Percentiles rank a stretch among this genome's conserved stretches.
Conservation (phyloP, 2,888 invertebrate genomes). For the Ferrisia virgata region DNA sequence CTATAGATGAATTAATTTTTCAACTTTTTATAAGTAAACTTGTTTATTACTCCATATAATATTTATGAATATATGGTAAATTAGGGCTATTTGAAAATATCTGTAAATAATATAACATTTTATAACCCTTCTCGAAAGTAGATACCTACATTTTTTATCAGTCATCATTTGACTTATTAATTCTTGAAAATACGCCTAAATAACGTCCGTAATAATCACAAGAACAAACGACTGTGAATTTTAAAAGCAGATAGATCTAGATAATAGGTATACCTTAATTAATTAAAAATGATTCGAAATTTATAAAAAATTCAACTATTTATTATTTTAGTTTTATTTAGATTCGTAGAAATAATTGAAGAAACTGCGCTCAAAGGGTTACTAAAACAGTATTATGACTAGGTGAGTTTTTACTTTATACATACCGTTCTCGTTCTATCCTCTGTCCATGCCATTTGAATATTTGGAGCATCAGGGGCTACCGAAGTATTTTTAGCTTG, state of each 20-base stretch:
- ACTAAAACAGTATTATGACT: too few species aligned
- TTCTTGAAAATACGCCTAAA: neutral
- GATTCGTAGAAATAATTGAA: neutral
- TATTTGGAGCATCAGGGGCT: conserved; percentile 73
- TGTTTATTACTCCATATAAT: neutral
- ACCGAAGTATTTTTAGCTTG: conserved; percentile 59
- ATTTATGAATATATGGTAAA: neutral
- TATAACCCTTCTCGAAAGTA: neutral
- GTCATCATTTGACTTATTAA: too few species aligned
- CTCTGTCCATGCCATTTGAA: conserved; percentile 68
- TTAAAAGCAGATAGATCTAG: too few species aligned
- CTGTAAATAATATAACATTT: neutral
- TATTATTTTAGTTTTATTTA: neutral
- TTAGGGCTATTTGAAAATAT: neutral
- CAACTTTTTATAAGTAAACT: too few species aligned
- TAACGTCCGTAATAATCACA: neutral
- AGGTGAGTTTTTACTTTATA: too few species aligned
- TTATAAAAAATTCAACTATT: too few species aligned
- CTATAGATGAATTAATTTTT: too few species aligned
- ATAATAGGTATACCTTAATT: too few species aligned
- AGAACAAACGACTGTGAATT: neutral
- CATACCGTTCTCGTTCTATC: conserved; percentile 48
- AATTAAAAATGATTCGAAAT: too few species aligned
- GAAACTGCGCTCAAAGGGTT: too few species aligned
- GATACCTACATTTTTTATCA: too few species aligned